phyloP scores from a whole-genome alignment of 2,888 invertebrate species.

The Latheticus oryzae region DNA sequence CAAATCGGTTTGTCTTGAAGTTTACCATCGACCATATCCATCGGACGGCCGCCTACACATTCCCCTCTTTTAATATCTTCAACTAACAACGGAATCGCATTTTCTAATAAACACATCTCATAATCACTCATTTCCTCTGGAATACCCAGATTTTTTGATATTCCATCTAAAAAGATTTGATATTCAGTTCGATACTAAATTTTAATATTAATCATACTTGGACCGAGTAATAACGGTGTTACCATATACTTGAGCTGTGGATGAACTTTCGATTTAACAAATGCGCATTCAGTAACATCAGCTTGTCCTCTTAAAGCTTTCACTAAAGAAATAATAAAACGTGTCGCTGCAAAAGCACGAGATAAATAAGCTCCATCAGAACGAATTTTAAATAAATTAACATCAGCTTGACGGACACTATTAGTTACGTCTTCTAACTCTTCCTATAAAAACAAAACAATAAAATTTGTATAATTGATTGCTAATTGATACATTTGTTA shows the following conservation, averaged over 20 bases:
- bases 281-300: constrained; percentile 61
- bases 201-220: constrained; percentile 43
- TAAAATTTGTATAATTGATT: too few relatives aligned
- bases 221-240: constrained; percentile 61
- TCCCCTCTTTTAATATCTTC: constrained; percentile 60
- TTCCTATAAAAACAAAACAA: constrained; percentile 51
- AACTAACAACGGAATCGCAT: constrained; percentile 55
- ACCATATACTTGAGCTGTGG: constrained; percentile 59
- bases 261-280: constrained; percentile 57
- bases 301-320: constrained; percentile 64
- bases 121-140: constrained; percentile 57
- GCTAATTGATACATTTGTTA: constrained; percentile 53
- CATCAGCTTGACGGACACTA: constrained; percentile 71
- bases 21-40: constrained; percentile 10
- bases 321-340: constrained; percentile 71
- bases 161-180: constrained; percentile 56
- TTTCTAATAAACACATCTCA: constrained; percentile 60
- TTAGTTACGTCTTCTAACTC: constrained; percentile 60
- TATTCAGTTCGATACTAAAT: too few relatives aligned
- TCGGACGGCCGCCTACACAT: constrained; percentile 51
- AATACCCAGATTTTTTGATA: constrained; percentile 60
- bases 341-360: constrained; percentile 73
- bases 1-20: constrained; percentile 54
- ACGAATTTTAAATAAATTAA: constrained; percentile 73
- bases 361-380: constrained; percentile 72